Evolutionary conservation across 2,888 invertebrate genomes (phyloP), one percentile per base, ranked within the genome.

Genomic region (Drosophila peninsularis): DNA sequence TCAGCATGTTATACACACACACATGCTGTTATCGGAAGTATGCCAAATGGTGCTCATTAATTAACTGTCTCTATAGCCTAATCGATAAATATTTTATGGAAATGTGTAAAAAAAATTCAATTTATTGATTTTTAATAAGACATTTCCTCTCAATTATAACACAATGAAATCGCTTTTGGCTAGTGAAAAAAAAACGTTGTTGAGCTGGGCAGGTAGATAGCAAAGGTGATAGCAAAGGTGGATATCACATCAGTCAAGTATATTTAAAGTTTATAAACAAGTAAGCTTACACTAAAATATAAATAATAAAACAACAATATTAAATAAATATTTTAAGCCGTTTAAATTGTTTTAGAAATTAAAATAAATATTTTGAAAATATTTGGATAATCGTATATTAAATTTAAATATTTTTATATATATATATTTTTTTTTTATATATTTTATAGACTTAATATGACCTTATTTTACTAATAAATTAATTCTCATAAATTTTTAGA

Each of bases 111-210:
- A 41, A 50, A 50, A 49, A 27, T 27, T 27, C 13, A 60, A 67
- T 78, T 78, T 75, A 75, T 75, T 67, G 75, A 32, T 32, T 56
- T 75, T 67, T 75, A 75, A 78, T 75, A 67, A 75, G 73, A 44
- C 55, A 73, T 75, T 78, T 78, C 75, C 75, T 60, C 39, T 62
- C 62, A 44, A 41, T 52, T 57, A 5, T 21, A 58, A 56, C 45
- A 56, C 45, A 36, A 56, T 27, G 36, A 56, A 36, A 45, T 37
- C 17, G 37, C 57, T 14, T 19, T 27, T n/a, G 57, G 47, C 24
- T 13, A 45, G 24, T 27, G 27, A 6, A 21, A 19, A 30, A 27
- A 30, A 14, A 19, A 6, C 14, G 13, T 4, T n/a, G 50, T 34
- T 50, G 7, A 34, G 21, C 1, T 21, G 5, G 21, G 0, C 14